Base-by-base conservation (phyloP, 2,888 invertebrate species). In the Synanthedon formicaeformis region DNA sequence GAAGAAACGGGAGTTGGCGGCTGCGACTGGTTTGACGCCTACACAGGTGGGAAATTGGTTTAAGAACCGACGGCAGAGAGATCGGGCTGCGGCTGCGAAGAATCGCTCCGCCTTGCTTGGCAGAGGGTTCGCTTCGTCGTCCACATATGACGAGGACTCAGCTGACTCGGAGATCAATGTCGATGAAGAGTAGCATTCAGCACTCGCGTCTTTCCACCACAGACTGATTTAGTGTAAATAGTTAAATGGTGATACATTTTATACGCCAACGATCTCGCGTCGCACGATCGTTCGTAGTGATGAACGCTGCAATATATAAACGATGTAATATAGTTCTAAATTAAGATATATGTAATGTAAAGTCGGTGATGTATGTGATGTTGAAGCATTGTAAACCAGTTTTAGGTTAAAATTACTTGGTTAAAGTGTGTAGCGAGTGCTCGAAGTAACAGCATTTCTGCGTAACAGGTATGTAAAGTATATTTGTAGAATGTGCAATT, bases 41-140 rank as follows among this genome's bases (percentile, higher is more conserved):
- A 98, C 98, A 61, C 97, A 96, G 89, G 92, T 92, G 65, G 95
- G 95, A 75, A 97, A 98, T 90, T 98, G 98, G 98, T 99, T 99
- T 90, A 99, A 99, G 89, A 99, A 99, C 89, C 91, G 99, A 64
- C 91, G 99, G 78, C 98, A 99, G 88, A 88, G 99, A 59, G 99
- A 99, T 81, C 90, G 99, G 64, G 96, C 97, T 14, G 96, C 96
- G 50, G 96, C 98, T 54, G 97, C 98, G 59, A 98, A 98, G 90
- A 98, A 98, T 90, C 94, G 97, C 93, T 98, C 90, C 86, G 93
- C 86, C 57, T 73, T 86, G 60, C 80, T 87, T 51, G 87, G 87
- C 54, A 75, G 87, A 55, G 87, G 88, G 51, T 87, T 87, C 71
- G 86, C 87, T 54, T 85, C 87, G 60, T 87, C 87, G 59, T 86